Evolutionary conservation across 53 echinoderm and acorn worm genomes (phyloP).

Genomic region (Holothuria scabra): DNA sequence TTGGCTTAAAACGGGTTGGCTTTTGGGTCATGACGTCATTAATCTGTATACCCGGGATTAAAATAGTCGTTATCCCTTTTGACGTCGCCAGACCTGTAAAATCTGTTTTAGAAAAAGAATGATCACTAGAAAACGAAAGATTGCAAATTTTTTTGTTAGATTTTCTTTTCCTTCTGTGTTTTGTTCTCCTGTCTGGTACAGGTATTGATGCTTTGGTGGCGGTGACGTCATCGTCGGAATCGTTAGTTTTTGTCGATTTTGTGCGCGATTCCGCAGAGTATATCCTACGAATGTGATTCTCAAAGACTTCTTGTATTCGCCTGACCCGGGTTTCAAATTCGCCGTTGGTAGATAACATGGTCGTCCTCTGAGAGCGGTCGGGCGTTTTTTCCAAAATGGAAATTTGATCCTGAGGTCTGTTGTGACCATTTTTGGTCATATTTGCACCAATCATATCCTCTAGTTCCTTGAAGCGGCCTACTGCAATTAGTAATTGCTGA

Average conservation of each 20-base stretch:
- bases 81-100: background rate
- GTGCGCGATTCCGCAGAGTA: constrained; percentile 1
- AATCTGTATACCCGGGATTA: constrained; percentile 27
- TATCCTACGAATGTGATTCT: constrained; percentile 15
- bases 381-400: background rate
- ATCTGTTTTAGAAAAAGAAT: constrained; percentile 10
- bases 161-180: constrained; percentile 1
- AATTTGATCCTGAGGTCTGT: background rate
- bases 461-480: constrained; percentile 20
- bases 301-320: constrained; percentile 23
- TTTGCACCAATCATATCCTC: constrained; percentile 20
- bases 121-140: constrained; percentile 24
- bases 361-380: background rate
- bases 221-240: background rate
- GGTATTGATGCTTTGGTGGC: background rate
- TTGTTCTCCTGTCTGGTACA: background rate
- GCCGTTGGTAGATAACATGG: background rate
- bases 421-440: constrained; percentile 11
- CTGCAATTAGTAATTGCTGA: constrained; percentile 7
- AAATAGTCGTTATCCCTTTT: constrained; percentile 13
- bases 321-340: constrained; percentile 13
- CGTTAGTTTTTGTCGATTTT: background rate
- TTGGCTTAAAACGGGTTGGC: constrained; percentile 1
- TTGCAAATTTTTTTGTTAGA: constrained; percentile 4
- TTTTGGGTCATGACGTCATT: constrained; percentile 37